phyloP scores from a whole-genome alignment of 2,888 invertebrate genomes.

The Cremastinae sp. region DNA sequence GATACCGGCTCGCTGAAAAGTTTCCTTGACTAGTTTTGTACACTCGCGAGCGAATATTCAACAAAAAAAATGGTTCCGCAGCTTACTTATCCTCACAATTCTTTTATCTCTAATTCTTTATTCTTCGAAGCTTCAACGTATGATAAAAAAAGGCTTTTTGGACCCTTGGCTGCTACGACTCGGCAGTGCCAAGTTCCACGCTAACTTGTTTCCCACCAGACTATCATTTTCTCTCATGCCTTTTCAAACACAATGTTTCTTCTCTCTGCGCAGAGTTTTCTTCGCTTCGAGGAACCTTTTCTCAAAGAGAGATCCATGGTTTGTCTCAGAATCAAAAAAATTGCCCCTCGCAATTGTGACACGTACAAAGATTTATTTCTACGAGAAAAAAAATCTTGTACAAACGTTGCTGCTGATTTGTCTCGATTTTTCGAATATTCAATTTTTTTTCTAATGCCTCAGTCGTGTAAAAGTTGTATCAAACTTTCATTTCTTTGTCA shows the following conservation, averaged over 20 bases:
- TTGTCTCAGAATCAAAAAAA: not conserved
- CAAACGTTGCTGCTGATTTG: no score
- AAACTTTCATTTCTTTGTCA: not conserved
- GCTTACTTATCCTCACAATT: not conserved
- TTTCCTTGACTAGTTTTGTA: no score
- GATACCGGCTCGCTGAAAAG: no score
- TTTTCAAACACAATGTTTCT: not conserved
- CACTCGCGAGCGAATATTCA: not conserved
- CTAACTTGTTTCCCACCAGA: constrained; percentile 45
- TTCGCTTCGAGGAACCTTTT: not conserved
- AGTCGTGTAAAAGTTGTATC: no score
- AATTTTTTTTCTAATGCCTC: no score
- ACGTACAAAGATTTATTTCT: constrained; percentile 5
- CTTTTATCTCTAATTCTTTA: constrained; percentile 1
- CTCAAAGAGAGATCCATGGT: constrained; percentile 34
- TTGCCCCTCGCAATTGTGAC: not conserved
- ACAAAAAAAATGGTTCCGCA: not conserved
- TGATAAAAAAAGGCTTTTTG: not conserved
- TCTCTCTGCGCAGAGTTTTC: not conserved
- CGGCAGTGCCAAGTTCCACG: constrained; percentile 50
- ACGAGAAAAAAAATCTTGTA: not conserved
- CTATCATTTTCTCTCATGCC: constrained; percentile 49
- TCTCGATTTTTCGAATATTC: not conserved
- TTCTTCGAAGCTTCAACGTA: not conserved
- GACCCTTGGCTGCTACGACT: constrained; percentile 31